phyloP scores from a whole-genome alignment of 2,797 vertebrate genomes.

The Rhabdophis nuchalis region DNA sequence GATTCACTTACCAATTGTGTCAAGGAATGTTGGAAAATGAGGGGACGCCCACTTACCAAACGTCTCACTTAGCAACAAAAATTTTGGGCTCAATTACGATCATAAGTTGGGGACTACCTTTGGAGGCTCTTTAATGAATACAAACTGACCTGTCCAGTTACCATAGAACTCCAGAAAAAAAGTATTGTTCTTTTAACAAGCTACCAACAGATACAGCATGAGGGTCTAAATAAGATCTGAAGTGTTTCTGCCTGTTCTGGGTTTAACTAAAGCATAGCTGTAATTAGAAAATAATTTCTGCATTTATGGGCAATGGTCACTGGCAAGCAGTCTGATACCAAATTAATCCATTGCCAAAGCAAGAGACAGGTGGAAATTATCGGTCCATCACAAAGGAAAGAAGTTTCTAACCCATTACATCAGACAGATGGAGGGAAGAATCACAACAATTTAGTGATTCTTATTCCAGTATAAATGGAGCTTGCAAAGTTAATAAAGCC shows the following conservation, averaged over 20 bases:
- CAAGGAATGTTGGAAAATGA: not conserved
- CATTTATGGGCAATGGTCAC: not conserved
- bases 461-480: not conserved
- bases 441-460: not conserved
- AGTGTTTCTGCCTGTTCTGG: not conserved
- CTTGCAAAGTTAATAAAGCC: not conserved
- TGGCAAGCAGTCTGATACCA: not conserved
- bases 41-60: not conserved
- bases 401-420: not conserved
- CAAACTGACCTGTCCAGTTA: not conserved
- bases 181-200: not conserved
- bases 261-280: not conserved
- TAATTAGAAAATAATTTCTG: not conserved
- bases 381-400: not conserved
- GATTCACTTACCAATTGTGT: too few species aligned
- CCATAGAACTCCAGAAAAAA: not conserved
- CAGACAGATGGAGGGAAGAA: not conserved
- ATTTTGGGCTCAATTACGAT: not conserved
- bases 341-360: not conserved
- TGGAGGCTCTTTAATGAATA: not conserved
- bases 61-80: not conserved
- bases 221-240: not conserved
- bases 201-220: not conserved
- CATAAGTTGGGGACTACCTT: not conserved
- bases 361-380: not conserved